These are phyloP conservation scores for Mesoligia furuncula DNA, from an alignment of 2,888 invertebrate genomes.

Conservation along the genomic window DNA sequence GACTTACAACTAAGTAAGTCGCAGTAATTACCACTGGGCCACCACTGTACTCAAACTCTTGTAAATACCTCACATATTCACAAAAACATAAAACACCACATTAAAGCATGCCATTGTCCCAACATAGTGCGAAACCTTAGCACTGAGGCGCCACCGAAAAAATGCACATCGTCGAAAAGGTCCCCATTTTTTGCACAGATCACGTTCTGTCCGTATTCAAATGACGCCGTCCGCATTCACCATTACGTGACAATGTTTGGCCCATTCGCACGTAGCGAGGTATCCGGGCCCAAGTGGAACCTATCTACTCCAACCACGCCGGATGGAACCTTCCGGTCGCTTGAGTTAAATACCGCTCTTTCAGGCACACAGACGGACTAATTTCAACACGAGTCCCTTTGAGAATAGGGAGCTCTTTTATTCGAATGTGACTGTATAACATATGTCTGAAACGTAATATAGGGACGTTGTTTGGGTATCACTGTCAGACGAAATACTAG, in stretches of 20 bases:
- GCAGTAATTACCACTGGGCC: too few relatives aligned
- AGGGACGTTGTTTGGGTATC: conserved; percentile 28
- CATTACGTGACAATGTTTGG: conserved; percentile 59
- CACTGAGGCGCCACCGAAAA: background rate
- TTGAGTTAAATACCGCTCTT: conserved; percentile 73
- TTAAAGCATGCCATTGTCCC: background rate
- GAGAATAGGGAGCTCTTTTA: conserved; percentile 53
- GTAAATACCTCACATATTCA: background rate
- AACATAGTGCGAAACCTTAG: background rate
- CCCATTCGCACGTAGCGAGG: conserved; percentile 56
- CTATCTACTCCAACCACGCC: conserved; percentile 62
- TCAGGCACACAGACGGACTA: conserved; percentile 67
- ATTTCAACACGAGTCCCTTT: conserved; percentile 66
- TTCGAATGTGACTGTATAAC: conserved; percentile 39
- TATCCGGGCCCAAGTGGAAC: conserved; percentile 57
- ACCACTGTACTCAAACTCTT: background rate
- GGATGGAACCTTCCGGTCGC: conserved; percentile 74
- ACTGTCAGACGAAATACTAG: conserved; percentile 41
- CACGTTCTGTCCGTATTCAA: conserved; percentile 58
- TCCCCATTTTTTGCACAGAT: conserved; percentile 49
- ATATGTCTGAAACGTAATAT: conserved; percentile 55
- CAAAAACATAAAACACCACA: background rate
- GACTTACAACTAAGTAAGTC: background rate
- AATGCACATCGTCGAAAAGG: conserved; percentile 29
- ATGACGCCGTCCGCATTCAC: conserved; percentile 55